Percentiles rank a stretch among this genome's conserved stretches.
Conservation (phyloP, 2,113 vertebrate genomes). For the Hippocampus guttulatus region DNA sequence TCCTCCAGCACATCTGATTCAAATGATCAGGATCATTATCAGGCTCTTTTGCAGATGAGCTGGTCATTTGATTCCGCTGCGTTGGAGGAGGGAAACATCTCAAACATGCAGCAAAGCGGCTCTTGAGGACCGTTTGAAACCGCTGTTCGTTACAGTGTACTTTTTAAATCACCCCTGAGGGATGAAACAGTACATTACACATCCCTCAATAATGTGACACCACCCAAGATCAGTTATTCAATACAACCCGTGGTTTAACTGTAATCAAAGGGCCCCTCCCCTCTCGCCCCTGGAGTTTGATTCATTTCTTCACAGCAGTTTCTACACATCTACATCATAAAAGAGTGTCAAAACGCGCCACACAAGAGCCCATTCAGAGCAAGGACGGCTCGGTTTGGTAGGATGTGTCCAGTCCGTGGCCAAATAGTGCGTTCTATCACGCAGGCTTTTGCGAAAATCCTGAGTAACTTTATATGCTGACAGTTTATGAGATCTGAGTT, state of each 20-base stretch:
- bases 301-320: conserved; percentile 33
- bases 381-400: conserved; percentile 23
- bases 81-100: no score
- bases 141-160: not conserved
- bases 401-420: conserved; percentile 21
- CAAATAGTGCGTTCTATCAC: conserved; percentile 26
- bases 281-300: conserved; percentile 24
- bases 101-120: no score
- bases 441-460: conserved; percentile 16
- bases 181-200: conserved; percentile 55
- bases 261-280: conserved; percentile 23
- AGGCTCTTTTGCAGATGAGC: no score
- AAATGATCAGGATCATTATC: no score
- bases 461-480: conserved; percentile 8
- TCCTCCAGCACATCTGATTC: no score
- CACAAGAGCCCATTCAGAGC: conserved; percentile 10
- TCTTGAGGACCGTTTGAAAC: no score
- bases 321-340: conserved; percentile 34
- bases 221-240: conserved; percentile 55
- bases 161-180: conserved; percentile 25
- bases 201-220: conserved; percentile 45
- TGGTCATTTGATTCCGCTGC: no score
- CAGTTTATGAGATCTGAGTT: conserved; percentile 17
- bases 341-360: conserved; percentile 22
- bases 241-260: conserved; percentile 46